These are phyloP conservation scores for Ooceraea biroi DNA, from an alignment of 1,140 invertebrate species.

Conservation along the genomic window DNA sequence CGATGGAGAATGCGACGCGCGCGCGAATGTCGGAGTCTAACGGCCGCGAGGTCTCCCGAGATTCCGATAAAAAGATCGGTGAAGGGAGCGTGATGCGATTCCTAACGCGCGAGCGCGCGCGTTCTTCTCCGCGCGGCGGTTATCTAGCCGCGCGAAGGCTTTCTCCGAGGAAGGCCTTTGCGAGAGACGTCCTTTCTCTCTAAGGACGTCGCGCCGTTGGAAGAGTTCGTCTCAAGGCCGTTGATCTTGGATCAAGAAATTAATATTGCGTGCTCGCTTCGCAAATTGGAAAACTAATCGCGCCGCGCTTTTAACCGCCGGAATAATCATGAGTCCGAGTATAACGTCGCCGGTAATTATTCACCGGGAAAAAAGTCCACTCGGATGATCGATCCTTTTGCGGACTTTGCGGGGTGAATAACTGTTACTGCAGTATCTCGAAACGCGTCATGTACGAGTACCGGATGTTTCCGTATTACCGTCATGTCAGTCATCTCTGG, in stretches of 20 bases:
- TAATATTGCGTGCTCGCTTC: background rate
- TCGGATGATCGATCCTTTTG: background rate
- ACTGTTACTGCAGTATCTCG: background rate
- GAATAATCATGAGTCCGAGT: background rate
- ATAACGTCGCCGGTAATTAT: background rate
- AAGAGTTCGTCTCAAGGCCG: constrained; percentile 74
- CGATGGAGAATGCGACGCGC: constrained; percentile 58
- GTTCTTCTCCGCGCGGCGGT: too few relatives aligned
- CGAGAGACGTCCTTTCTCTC: constrained; percentile 73
- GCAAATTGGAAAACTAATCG: constrained; percentile 6
- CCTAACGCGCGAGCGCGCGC: constrained; percentile 28
- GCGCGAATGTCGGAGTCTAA: constrained; percentile 36
- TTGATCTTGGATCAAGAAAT: constrained; percentile 65
- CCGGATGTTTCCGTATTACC: constrained; percentile 34
- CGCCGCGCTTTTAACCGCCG: background rate
- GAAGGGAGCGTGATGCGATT: constrained; percentile 70
- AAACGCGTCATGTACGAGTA: background rate
- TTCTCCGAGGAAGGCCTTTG: constrained; percentile 74
- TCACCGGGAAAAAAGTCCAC: background rate
- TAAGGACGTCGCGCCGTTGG: constrained; percentile 70
- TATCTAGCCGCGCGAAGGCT: constrained; percentile 67
- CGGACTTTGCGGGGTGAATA: background rate
- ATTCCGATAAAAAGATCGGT: constrained; percentile 62
- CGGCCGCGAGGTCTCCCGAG: constrained; percentile 37
- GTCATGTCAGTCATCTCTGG: constrained; percentile 2